Evolutionary conservation across 1,140 invertebrate genomes (phyloP).

Genomic region (Philaenus spumarius): DNA sequence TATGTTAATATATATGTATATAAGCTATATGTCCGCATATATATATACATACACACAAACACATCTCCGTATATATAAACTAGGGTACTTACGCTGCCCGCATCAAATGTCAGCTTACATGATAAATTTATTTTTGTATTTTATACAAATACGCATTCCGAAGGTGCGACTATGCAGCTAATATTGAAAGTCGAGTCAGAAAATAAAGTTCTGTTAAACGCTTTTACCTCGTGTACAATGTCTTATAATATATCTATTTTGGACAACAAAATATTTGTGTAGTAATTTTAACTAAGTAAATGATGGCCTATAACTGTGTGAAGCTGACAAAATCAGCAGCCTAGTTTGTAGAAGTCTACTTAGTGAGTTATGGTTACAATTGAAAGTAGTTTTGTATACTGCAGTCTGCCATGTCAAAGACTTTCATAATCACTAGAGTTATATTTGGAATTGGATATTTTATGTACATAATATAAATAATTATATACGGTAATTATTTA

Average conservation of each 20-base stretch:
- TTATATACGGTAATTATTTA: conserved; percentile 16
- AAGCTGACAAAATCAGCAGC: not conserved
- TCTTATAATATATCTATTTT: conserved; percentile 7
- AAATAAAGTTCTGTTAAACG: too few relatives aligned
- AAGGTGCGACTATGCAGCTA: conserved; percentile 1
- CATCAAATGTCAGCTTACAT: conserved; percentile 20
- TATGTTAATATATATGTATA: conserved; percentile 2
- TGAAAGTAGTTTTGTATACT: too few relatives aligned
- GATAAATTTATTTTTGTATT: conserved; percentile 22
- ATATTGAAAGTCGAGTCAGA: not conserved
- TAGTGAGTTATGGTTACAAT: too few relatives aligned
- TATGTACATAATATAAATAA: conserved; percentile 18
- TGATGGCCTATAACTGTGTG: conserved; percentile 8
- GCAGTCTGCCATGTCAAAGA: not conserved
- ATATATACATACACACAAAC: too few relatives aligned
- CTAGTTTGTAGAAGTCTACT: conserved; percentile 9
- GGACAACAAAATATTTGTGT: conserved; percentile 8
- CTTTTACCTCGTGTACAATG: conserved; percentile 3
- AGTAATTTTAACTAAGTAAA: conserved; percentile 12
- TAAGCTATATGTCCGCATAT: not conserved
- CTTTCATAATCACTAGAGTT: conserved; percentile 15
- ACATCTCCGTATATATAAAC: too few relatives aligned
- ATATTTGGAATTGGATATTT: conserved; percentile 13
- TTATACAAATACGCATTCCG: conserved; percentile 17
- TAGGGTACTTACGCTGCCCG: not conserved